Evolutionary conservation across 1,140 invertebrate species (phyloP), one percentile per base, ranked within the genome.

Genomic region (Megalopta genalis): DNA sequence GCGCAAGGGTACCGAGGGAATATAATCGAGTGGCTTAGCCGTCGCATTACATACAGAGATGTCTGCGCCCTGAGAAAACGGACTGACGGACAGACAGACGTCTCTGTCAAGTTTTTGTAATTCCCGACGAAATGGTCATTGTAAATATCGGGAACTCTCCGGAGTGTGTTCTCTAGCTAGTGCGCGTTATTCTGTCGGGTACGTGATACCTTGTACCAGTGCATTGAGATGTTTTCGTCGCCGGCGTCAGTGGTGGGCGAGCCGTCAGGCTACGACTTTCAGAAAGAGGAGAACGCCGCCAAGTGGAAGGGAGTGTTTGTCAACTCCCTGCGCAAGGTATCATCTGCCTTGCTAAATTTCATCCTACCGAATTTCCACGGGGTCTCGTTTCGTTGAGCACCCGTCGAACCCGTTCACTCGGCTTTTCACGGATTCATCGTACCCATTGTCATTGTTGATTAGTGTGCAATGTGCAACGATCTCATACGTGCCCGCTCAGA

Each of bases 241-340:
- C 91, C 94, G 85, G 92, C 93, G 73, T 93, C 92, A 77, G 90
- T 91, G 77, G 91, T 90, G 83, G 92, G 94, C 88, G 95, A 95
- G 92, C 94, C 94, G 88, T 94, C 95, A 89, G 95, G 95, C 90
- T 98, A 97, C 93, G 96, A 98, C 93, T 98, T 98, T 92, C 95
- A 96, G 89, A 97, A 96, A 90, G 96, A 96, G 87, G 97, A 98
- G 91, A 98, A 98, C 93, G 94, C 95, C 82, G 94, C 95, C 83
- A 97, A 98, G 95, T 99, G 97, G 97, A 97, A 96, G 90, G 96
- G 97, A 84, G 94, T 98, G 57, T 97, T 98, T 93, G 95, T 97
- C 88, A 95, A 95, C 88, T 95, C 96, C 59, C 93, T 97, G 86
- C 95, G 95, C 87, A 97, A 96, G 95, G 96, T 96, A 92, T 90